Base-by-base conservation (phyloP, 2,113 vertebrate species). In the Cyanoderma ruficeps region DNA sequence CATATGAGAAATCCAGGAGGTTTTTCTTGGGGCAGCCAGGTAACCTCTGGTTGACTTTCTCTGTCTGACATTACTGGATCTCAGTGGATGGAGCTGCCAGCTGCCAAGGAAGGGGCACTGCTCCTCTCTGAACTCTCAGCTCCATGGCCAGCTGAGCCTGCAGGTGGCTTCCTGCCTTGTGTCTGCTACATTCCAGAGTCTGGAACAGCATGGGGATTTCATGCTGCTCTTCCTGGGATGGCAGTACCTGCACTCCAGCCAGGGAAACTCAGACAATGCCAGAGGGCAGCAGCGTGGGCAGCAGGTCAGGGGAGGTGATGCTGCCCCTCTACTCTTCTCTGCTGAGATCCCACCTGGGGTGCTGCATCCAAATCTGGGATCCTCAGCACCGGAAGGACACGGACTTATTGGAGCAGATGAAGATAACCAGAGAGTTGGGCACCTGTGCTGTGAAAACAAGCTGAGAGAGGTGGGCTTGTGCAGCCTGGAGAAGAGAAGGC, bases 71-170 rank as follows among this genome's bases (percentile, higher is more conserved):
- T 27, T 24, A 39, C 47, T 55, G 60, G 63, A 85, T 44, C 28
- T 41, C 79, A 19, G 4, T 18, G 53, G 46, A 52, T 44, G 46
- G 61, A 50, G 15, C 7, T 72, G 41, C n/a, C 33, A 28, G 8
- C 33, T 65, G 39, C 19, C 77, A 55, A 31, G 23, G 25, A 50
- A 27, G 17, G 42, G 37, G 42, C 10, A 15, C 16, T 44, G 52
- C 35, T 49, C 21, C 57, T 50, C 60, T 70, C 30, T n/a, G 41
- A 39, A 21, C 42, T 44, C 56, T 39, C 41, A 50, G 2, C 46
- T 42, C 49, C 22, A 8, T 0, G 1, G 27, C 20, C 65, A 78
- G 24, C 0, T 78, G 64, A 67, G 37, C 59, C 49, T 0, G 2
- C 35, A 60, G 50, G 20, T 17, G 37, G 35, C 22, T 50, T 55